These are phyloP conservation scores for Nephrocerus scutellatus DNA, from an alignment of 2,888 invertebrate species.

Conservation along the genomic window DNA sequence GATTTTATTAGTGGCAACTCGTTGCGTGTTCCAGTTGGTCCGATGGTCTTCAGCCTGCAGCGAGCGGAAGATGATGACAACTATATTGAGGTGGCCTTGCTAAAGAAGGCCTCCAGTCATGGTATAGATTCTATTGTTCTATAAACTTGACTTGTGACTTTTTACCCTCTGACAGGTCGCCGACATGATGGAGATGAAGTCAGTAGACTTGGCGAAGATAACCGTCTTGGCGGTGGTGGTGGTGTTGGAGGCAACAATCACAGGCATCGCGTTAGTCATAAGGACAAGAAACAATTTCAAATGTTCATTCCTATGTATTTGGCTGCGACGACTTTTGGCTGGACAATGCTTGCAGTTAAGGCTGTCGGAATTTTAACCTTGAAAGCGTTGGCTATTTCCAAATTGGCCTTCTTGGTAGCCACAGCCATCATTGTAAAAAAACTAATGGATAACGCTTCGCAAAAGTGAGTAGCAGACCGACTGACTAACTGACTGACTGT, in stretches of 20 bases:
- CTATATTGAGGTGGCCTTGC: slow-evolving; percentile 44
- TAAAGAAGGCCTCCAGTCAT: slow-evolving; percentile 38
- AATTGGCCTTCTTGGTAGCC: slow-evolving; percentile 60
- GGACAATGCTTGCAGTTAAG: slow-evolving; percentile 56
- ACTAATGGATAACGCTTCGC: slow-evolving; percentile 54
- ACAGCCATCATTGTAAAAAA: slow-evolving; percentile 56
- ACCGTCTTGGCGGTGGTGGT: slow-evolving; percentile 26
- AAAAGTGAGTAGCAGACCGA: slow-evolving; percentile 35
- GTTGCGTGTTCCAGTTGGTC: slow-evolving; percentile 43
- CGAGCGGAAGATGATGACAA: slow-evolving; percentile 42
- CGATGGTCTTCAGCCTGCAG: slow-evolving; percentile 45
- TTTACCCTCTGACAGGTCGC: too few species aligned
- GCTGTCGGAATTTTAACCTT: slow-evolving; percentile 58
- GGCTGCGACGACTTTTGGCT: slow-evolving; percentile 62
- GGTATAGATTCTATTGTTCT: slow-evolving; percentile 26
- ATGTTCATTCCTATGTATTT: slow-evolving; percentile 60
- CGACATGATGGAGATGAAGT: slow-evolving; percentile 9
- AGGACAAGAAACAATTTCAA: slow-evolving; percentile 57
- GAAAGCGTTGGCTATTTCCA: slow-evolving; percentile 64
- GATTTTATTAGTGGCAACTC: slow-evolving; percentile 44
- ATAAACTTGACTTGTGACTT: not conserved
- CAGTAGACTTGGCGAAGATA: slow-evolving; percentile 9
- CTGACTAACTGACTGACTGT: not conserved
- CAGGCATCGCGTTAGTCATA: slow-evolving; percentile 28
- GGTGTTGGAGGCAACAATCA: slow-evolving; percentile 36